phyloP scores from a whole-genome alignment of 1,140 invertebrate genomes.

The Drosophila nikananu region DNA sequence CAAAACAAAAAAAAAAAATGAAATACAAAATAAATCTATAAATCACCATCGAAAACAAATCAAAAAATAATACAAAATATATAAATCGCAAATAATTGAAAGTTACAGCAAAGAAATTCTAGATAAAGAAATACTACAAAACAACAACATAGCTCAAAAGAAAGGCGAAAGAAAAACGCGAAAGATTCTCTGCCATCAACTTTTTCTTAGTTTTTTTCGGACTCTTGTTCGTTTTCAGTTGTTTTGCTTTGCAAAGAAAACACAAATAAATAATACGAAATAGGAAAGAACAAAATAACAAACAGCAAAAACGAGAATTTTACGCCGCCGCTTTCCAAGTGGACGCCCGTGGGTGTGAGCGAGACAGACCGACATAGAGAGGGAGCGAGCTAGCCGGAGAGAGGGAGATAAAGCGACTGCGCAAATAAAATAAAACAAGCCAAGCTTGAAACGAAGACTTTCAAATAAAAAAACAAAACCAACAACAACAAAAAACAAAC shows the following conservation, averaged over 20 bases:
- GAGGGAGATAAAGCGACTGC: slow-evolving; percentile 71
- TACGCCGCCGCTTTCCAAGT: slow-evolving; percentile 28
- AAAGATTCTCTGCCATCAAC: slow-evolving; percentile 64
- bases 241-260: slow-evolving; percentile 54
- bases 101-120: slow-evolving; percentile 57
- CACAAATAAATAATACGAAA: slow-evolving; percentile 20
- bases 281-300: slow-evolving; percentile 34
- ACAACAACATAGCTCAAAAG: slow-evolving; percentile 74
- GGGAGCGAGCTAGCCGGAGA: slow-evolving; percentile 27
- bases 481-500: slow-evolving; percentile 74
- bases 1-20: slow-evolving; percentile 61
- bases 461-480: slow-evolving; percentile 70
- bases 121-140: slow-evolving; percentile 46
- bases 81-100: slow-evolving; percentile 64
- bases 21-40: slow-evolving; percentile 61
- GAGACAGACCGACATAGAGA: slow-evolving; percentile 40
- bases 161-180: slow-evolving; percentile 65
- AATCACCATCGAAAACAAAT: slow-evolving; percentile 85
- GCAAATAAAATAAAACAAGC: slow-evolving; percentile 68
- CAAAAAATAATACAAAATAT: slow-evolving; percentile 76
- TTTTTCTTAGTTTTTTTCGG: slow-evolving; percentile 75
- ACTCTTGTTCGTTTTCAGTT: slow-evolving; percentile 68
- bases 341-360: slow-evolving; percentile 48
- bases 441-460: slow-evolving; percentile 83
- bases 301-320: slow-evolving; percentile 34